These are phyloP conservation scores for Rousettus leschenaultii DNA, from an alignment of 2,113 vertebrate genomes.

Conservation along the genomic window DNA sequence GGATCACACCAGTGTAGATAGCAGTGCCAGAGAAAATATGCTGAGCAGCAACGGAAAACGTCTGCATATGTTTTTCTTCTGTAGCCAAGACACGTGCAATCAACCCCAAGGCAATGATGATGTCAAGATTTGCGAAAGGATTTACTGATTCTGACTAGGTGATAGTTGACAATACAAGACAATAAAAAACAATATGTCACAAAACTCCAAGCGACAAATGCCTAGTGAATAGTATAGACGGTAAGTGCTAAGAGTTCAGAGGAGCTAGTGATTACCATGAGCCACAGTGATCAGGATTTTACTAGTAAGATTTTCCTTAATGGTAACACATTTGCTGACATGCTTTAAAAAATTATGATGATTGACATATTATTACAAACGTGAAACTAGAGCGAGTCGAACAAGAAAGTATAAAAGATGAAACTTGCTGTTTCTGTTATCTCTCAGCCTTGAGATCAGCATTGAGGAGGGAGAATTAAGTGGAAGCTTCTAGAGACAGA, in stretches of 20 bases:
- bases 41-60: neutral
- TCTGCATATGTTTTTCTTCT: neutral
- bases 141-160: constrained; percentile 76
- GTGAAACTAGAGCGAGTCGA: neutral
- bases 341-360: neutral
- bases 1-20: neutral
- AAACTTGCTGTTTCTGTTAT: neutral
- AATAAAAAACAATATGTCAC: constrained; percentile 31
- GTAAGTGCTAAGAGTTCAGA: neutral
- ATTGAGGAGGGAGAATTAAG: neutral
- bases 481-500: neutral
- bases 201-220: constrained; percentile 8
- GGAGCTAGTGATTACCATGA: neutral
- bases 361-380: neutral
- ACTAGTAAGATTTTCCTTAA: neutral
- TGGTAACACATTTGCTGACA: neutral
- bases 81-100: constrained; percentile 75
- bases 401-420: constrained; percentile 11
- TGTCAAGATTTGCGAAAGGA: constrained; percentile 81
- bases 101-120: constrained; percentile 79
- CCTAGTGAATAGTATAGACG: neutral
- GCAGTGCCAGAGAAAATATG: constrained; percentile 31
- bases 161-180: constrained; percentile 54
- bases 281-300: neutral
- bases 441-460: neutral